A percentile compares a stretch with the other conserved stretches of the same genome.
phyloP scores from a whole-genome alignment of 1,140 invertebrate species.

The Bombus terrestris region DNA sequence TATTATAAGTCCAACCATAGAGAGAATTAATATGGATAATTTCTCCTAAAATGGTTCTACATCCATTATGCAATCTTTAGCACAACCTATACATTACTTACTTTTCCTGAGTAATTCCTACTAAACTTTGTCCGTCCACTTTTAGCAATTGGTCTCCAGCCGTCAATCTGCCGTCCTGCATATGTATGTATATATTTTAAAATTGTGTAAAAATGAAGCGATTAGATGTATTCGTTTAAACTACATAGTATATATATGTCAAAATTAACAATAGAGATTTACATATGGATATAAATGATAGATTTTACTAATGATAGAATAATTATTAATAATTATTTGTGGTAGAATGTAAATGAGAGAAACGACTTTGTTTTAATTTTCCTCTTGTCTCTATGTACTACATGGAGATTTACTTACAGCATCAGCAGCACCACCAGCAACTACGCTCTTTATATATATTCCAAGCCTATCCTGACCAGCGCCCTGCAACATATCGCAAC shows the following conservation, averaged over 20 bases:
- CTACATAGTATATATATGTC: neutral
- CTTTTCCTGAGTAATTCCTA: constrained; percentile 98
- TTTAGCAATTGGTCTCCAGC: constrained; percentile 98
- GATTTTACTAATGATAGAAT: too few relatives aligned
- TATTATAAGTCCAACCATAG: too few relatives aligned
- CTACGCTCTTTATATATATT: constrained; percentile 99
- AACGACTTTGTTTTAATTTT: too few relatives aligned
- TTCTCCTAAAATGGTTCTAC: neutral
- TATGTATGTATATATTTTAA: neutral
- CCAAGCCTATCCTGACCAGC: constrained; percentile 95
- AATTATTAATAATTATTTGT: too few relatives aligned
- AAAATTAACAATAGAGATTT: neutral
- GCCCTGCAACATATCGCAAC: constrained; percentile 84
- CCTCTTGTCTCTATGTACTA: too few relatives aligned
- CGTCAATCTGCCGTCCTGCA: constrained; percentile 93
- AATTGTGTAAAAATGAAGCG: neutral
- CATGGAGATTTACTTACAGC: constrained; percentile 84
- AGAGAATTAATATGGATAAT: neutral
- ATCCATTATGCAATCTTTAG: neutral
- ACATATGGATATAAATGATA: too few relatives aligned
- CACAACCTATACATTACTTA: constrained; percentile 74
- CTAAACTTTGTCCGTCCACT: constrained; percentile 97
- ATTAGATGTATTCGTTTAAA: constrained; percentile 2
- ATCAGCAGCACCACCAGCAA: constrained; percentile 97
- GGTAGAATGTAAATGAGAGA: too few relatives aligned